Conservation (phyloP, 2,113 vertebrate species). For the Thermophis baileyi region DNA sequence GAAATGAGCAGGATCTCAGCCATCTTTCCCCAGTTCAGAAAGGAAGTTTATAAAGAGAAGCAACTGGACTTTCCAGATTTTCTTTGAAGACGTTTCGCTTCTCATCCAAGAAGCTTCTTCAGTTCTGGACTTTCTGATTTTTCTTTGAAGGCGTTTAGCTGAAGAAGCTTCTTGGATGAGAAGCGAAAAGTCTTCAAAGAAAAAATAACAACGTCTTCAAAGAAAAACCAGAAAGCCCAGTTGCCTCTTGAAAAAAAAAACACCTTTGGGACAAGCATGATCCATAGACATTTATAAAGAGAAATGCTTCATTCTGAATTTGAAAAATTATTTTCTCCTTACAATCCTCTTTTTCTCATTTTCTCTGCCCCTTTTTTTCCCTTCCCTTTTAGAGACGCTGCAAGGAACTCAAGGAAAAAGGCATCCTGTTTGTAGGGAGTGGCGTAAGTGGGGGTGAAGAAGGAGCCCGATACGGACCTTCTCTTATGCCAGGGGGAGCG, state of each 20-base stretch:
- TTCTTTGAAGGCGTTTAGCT: too few species aligned
- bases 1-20: neutral
- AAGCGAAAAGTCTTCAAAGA: too few species aligned
- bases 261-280: too few species aligned
- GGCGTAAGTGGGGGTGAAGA: conserved; percentile 97
- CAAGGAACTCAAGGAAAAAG: conserved; percentile 81
- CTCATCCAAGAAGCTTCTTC: too few species aligned
- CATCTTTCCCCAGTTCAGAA: neutral
- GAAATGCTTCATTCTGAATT: neutral
- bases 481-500: conserved; percentile 95
- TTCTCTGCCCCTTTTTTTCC: conserved; percentile 16
- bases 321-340: neutral
- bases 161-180: too few species aligned
- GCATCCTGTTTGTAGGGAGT: conserved; percentile 91
- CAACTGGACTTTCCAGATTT: neutral
- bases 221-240: too few species aligned
- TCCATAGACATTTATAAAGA: too few species aligned
- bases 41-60: neutral
- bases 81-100: too few species aligned
- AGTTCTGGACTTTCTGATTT: too few species aligned
- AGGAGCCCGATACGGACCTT: conserved; percentile 90
- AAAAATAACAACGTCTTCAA: too few species aligned
- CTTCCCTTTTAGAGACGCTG: conserved; percentile 82
- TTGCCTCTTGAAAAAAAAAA: too few species aligned
- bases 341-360: neutral